Conservation (phyloP, 2,113 vertebrate genomes). For the Podilymbus podiceps region DNA sequence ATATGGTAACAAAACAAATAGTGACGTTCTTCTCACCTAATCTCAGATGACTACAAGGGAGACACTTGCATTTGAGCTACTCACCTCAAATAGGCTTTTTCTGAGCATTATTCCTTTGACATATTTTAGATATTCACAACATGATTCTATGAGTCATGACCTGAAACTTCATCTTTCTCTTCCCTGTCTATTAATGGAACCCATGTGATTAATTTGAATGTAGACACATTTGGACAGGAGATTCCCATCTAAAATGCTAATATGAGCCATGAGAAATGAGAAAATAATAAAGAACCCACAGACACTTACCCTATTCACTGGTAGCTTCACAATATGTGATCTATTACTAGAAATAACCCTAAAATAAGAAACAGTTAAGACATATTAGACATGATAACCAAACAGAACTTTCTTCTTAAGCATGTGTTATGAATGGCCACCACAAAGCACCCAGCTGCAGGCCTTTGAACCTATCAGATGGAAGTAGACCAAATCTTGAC, state of each 20-base stretch:
- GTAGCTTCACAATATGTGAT: slow-evolving; percentile 91
- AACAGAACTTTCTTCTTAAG: neutral
- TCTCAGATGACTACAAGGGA: neutral
- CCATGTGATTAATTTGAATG: neutral
- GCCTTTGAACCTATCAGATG: neutral
- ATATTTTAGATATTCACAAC: neutral
- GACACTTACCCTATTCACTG: slow-evolving; percentile 86
- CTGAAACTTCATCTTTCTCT: neutral
- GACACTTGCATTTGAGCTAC: neutral
- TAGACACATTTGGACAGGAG: neutral
- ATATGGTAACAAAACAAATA: neutral
- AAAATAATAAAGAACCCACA: neutral
- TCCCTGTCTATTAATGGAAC: neutral
- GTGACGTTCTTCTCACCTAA: neutral
- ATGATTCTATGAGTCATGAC: neutral
- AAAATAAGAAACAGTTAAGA: slow-evolving; percentile 58
- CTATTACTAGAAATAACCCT: slow-evolving; percentile 94
- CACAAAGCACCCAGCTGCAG: neutral
- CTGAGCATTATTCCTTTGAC: neutral
- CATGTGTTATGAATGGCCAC: neutral
- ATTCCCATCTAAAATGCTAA: neutral
- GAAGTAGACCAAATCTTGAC: neutral
- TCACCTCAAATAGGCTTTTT: neutral
- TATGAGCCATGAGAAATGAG: neutral
- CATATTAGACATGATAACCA: neutral